These are phyloP conservation scores for Prunella fulvescens DNA, from an alignment of 2,113 vertebrate species.

Conservation along the genomic window DNA sequence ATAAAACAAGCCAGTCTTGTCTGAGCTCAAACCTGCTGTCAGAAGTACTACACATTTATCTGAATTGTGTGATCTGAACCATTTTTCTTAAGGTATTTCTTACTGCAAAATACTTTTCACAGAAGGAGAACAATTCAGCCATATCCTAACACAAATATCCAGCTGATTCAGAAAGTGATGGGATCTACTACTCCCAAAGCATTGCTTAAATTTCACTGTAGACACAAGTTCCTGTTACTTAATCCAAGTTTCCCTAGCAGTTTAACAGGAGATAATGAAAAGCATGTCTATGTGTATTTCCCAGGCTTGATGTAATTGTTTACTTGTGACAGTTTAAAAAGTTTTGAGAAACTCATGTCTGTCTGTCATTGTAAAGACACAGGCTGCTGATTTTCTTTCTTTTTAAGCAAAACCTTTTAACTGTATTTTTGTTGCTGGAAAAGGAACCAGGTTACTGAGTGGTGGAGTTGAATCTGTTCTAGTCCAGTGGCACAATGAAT, in stretches of 20 bases:
- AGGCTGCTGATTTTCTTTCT: neutral
- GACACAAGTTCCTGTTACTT: neutral
- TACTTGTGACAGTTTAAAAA: neutral
- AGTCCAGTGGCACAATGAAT: conserved; percentile 84
- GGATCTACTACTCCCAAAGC: neutral
- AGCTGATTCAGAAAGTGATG: neutral
- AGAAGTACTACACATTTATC: neutral
- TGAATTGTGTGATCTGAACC: neutral
- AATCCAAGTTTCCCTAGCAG: neutral
- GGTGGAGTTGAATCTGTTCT: conserved; percentile 92
- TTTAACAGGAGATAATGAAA: neutral
- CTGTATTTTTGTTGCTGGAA: neutral
- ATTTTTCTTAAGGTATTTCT: neutral
- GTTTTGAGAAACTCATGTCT: neutral
- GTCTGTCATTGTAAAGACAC: neutral
- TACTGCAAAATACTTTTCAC: neutral
- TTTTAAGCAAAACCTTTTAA: neutral
- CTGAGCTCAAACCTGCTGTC: neutral
- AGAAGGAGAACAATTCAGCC: neutral
- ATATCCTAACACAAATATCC: neutral
- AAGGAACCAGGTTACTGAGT: conserved; percentile 88
- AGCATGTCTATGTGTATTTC: neutral
- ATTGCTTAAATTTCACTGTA: neutral
- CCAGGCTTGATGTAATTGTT: neutral
- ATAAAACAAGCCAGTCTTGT: neutral